Conservation (phyloP, 2,888 invertebrate species). For the Lordiphosa andalusiaca region DNA sequence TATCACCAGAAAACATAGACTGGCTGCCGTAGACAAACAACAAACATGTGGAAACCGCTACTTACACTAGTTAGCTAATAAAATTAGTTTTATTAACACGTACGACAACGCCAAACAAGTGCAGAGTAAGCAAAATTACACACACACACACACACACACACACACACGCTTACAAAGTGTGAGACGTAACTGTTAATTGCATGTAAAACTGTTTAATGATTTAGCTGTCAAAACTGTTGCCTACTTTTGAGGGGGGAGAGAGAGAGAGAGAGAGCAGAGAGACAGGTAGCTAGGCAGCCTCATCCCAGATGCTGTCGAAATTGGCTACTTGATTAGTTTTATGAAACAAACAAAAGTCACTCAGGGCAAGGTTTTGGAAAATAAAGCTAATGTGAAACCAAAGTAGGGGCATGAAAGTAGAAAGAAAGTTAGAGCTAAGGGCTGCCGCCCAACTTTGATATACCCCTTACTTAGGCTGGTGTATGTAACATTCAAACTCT, state of each 20-base stretch:
- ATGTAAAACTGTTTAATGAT: slow-evolving; percentile 51
- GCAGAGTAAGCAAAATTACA: slow-evolving; percentile 36
- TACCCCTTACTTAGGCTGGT: no score
- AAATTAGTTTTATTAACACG: slow-evolving; percentile 78
- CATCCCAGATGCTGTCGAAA: no score
- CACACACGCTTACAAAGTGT: slow-evolving; percentile 18
- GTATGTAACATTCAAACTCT: no score
- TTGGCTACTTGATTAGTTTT: no score
- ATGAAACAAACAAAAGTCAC: no score
- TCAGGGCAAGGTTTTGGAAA: no score
- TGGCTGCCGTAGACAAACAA: slow-evolving; percentile 55
- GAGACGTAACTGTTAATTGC: slow-evolving; percentile 64
- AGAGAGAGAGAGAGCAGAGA: no score
- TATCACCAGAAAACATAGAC: slow-evolving; percentile 29
- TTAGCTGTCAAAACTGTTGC: slow-evolving; percentile 40
- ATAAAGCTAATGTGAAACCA: no score
- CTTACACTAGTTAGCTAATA: slow-evolving; percentile 73
- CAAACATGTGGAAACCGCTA: slow-evolving; percentile 65
- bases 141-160: slow-evolving; percentile 15
- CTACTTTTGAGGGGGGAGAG: slow-evolving; percentile 34
- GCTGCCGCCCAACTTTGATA: no score
- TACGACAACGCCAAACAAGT: slow-evolving; percentile 58
- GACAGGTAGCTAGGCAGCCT: no score
- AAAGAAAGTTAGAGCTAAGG: no score
- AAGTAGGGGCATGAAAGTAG: no score